A percentile compares a stretch with the other conserved stretches of the same genome.
These are phyloP conservation scores for Rhagologus leucostigma DNA, from an alignment of 2,113 vertebrate genomes.

Conservation along the genomic window DNA sequence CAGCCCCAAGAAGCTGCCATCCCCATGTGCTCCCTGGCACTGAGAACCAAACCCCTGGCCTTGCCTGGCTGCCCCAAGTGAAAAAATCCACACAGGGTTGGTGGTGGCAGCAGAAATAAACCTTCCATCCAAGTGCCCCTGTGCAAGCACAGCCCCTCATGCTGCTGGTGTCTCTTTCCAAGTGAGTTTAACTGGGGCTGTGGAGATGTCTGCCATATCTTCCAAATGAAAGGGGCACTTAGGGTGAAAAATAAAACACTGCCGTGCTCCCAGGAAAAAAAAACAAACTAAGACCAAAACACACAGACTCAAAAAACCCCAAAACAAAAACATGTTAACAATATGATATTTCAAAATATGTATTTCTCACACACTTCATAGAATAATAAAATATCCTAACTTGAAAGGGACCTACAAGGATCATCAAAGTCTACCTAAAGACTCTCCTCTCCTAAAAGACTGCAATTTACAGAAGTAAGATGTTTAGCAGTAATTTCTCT, in stretches of 20 bases:
- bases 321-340: neutral
- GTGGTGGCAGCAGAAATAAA: neutral
- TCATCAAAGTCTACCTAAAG: neutral
- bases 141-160: too few relatives aligned
- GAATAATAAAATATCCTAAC: neutral
- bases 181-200: neutral
- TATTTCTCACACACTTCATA: neutral
- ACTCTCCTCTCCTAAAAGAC: neutral
- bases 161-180: fast-evolving
- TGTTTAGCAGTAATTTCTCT: neutral
- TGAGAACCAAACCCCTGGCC: neutral
- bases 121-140: fast-evolving
- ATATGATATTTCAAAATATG: fast-evolving
- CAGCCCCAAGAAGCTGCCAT: neutral
- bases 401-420: neutral
- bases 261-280: neutral
- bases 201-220: fast-evolving
- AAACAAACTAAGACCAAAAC: neutral
- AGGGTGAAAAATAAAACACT: neutral
- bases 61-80: neutral
- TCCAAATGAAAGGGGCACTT: neutral
- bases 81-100: fast-evolving
- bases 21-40: neutral
- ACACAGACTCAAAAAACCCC: too few relatives aligned
- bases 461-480: neutral